Percentiles rank a stretch among this genome's conserved stretches.
These are phyloP conservation scores for Gallinago jamesoni DNA, from an alignment of 2,113 vertebrate species.

Conservation along the genomic window DNA sequence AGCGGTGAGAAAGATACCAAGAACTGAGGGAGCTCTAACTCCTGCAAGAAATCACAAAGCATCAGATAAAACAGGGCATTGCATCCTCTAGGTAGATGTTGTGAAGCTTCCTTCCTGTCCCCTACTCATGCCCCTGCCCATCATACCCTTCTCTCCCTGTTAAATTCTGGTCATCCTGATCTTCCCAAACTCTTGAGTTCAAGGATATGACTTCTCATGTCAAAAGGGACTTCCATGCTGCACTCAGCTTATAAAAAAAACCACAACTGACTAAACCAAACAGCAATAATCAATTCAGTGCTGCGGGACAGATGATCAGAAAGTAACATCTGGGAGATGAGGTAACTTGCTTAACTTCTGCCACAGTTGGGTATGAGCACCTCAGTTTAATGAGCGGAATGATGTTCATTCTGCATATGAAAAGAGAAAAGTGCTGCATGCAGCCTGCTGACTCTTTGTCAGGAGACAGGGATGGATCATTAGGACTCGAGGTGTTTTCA, in stretches of 20 bases:
- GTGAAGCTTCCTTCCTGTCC: not conserved
- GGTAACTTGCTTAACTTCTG: not conserved
- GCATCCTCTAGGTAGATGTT: not conserved
- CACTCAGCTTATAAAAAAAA: conserved; percentile 25
- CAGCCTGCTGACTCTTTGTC: not conserved
- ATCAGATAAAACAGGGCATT: conserved; percentile 41
- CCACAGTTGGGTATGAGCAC: not conserved
- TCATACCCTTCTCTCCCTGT: not conserved
- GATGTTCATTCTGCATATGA: conserved; percentile 26
- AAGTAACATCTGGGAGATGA: not conserved
- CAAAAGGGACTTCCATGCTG: conserved; percentile 40
- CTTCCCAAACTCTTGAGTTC: conserved; percentile 47
- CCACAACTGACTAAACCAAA: conserved; percentile 28
- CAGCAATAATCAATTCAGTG: conserved; percentile 76
- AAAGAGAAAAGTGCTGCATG: conserved; percentile 40
- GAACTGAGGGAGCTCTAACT: not conserved
- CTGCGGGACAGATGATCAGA: conserved; percentile 42
- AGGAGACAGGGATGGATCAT: not conserved
- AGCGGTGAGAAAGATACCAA: not conserved
- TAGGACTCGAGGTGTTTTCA: conserved; percentile 3
- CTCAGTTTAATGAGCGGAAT: conserved; percentile 13
- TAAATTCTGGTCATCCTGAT: conserved; percentile 22
- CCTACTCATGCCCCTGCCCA: not conserved
- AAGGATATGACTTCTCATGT: conserved; percentile 7
- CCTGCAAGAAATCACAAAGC: not conserved